These are phyloP conservation scores for Trachelus iudaicus DNA, from an alignment of 2,888 invertebrate species.

Conservation along the genomic window DNA sequence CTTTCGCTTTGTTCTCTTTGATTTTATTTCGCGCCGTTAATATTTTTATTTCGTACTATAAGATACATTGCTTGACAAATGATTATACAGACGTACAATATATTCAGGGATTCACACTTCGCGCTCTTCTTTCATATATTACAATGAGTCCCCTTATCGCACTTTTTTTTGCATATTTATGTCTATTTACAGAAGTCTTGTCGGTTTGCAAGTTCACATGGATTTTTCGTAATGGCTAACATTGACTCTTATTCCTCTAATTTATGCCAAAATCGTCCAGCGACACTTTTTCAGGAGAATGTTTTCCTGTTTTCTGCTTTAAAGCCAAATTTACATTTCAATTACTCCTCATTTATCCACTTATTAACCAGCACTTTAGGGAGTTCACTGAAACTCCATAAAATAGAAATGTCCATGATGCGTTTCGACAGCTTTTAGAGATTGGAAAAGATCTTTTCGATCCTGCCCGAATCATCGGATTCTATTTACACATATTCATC, in stretches of 20 bases:
- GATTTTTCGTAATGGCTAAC: slow-evolving; percentile 1
- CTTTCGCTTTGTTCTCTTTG: not conserved
- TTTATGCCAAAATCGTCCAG: not conserved
- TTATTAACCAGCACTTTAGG: no score
- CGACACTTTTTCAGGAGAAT: slow-evolving; percentile 7
- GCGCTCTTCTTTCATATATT: slow-evolving; percentile 40
- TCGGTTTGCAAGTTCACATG: slow-evolving; percentile 17
- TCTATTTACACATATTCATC: not conserved
- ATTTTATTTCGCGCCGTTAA: slow-evolving; percentile 9
- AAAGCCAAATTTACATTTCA: no score
- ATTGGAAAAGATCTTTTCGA: not conserved
- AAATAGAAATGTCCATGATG: no score
- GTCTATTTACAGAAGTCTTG: not conserved
- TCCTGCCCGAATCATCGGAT: not conserved
- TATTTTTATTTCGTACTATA: slow-evolving; percentile 59
- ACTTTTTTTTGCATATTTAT: slow-evolving; percentile 14
- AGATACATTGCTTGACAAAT: slow-evolving; percentile 64
- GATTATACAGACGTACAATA: slow-evolving; percentile 64
- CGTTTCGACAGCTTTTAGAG: not conserved
- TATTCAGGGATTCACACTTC: slow-evolving; percentile 34
- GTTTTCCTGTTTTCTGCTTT: slow-evolving; percentile 6
- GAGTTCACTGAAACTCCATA: no score
- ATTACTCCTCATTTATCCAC: no score
- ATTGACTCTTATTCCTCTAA: not conserved
- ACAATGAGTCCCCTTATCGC: slow-evolving; percentile 35